These are phyloP conservation scores for Zelostemma sp. DNA, from an alignment of 1,140 invertebrate genomes.

Conservation along the genomic window DNA sequence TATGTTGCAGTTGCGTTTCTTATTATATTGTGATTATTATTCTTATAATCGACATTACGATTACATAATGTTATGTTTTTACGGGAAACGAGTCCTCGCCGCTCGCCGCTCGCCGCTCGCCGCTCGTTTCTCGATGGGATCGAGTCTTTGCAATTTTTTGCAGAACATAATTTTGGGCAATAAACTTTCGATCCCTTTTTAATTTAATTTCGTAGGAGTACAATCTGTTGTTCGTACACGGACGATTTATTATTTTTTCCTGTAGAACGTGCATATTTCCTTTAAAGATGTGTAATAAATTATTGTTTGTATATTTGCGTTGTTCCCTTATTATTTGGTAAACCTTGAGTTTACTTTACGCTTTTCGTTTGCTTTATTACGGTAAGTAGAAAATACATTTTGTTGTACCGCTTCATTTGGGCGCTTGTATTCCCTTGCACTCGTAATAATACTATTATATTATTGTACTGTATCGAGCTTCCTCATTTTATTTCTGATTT, in stretches of 20 bases:
- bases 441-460: no score
- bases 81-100: constrained; percentile 45
- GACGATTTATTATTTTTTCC: constrained; percentile 63
- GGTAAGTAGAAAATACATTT: constrained; percentile 51
- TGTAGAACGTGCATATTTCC: constrained; percentile 67
- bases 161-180: constrained; percentile 38
- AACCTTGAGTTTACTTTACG: constrained; percentile 48
- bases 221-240: constrained; percentile 60
- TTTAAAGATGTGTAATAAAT: constrained; percentile 67
- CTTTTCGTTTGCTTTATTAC: constrained; percentile 55
- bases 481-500: no score
- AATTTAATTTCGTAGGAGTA: no score
- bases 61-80: constrained; percentile 56
- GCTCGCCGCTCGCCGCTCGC: no score
- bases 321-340: constrained; percentile 48
- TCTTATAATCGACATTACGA: constrained; percentile 50
- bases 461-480: no score
- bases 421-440: no score
- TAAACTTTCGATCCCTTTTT: constrained; percentile 24
- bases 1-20: no score
- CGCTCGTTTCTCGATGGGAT: constrained; percentile 8
- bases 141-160: no score
- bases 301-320: constrained; percentile 69
- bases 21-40: constrained; percentile 18
- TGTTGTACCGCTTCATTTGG: no score